A percentile compares a stretch with the other conserved stretches of the same genome.
phyloP scores from a whole-genome alignment of 2,797 vertebrate genomes.

The Apodemus agrarius region DNA sequence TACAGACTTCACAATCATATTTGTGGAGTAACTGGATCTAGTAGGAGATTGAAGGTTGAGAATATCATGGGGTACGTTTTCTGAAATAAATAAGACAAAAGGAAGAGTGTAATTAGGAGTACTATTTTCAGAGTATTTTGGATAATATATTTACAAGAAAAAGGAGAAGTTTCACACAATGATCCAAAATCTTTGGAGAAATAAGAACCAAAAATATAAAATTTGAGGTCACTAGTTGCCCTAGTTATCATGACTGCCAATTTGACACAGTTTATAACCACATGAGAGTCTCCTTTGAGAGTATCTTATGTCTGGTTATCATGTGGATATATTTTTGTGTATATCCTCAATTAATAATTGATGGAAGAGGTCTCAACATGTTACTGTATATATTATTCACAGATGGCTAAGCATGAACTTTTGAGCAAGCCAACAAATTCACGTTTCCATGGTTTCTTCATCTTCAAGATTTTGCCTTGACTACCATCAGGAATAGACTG shows the following conservation, averaged over 20 bases:
- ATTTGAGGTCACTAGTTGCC: background rate
- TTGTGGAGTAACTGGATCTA: background rate
- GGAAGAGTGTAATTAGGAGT: background rate
- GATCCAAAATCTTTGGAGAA: background rate
- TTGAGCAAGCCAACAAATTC: background rate
- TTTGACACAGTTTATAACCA: background rate
- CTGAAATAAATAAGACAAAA: background rate
- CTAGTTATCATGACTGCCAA: background rate
- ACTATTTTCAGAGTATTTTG: background rate
- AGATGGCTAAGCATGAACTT: background rate
- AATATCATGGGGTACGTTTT: background rate
- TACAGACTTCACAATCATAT: background rate
- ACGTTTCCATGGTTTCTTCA: background rate
- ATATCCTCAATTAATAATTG: background rate
- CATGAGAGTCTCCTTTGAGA: too few relatives aligned
- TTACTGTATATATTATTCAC: background rate
- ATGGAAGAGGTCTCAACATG: background rate
- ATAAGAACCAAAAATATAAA: background rate
- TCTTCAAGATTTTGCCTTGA: background rate
- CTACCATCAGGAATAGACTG: too few relatives aligned
- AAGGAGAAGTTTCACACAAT: background rate
- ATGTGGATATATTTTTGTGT: background rate
- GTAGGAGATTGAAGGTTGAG: background rate
- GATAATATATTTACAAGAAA: background rate
- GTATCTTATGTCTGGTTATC: too few relatives aligned